phyloP scores from a whole-genome alignment of 2,113 vertebrate species.

The Protobothrops flavoviridis region DNA sequence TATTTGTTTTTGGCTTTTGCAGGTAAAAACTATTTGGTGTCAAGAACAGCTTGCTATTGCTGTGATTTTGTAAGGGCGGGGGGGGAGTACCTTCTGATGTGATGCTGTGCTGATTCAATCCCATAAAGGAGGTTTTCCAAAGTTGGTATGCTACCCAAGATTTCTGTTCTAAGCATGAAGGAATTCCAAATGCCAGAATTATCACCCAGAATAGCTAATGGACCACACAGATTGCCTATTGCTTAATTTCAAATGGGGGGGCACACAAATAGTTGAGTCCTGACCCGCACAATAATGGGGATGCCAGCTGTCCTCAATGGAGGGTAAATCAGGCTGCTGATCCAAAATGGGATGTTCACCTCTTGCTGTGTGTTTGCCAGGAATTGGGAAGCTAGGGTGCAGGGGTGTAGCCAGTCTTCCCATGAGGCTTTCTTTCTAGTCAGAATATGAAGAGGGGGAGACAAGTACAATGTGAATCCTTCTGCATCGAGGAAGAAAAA shows the following conservation, averaged over 20 bases:
- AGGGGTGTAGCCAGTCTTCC: not conserved
- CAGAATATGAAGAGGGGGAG: not conserved
- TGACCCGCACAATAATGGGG: not conserved
- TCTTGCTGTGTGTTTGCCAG: not conserved
- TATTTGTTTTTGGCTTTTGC: not conserved
- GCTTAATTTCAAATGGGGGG: not conserved
- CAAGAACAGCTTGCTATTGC: not conserved
- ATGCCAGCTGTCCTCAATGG: not conserved
- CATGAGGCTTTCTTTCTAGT: not conserved
- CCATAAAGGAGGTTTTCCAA: not conserved
- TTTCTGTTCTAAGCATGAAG: not conserved
- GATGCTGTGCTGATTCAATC: not conserved
- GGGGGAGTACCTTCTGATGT: not conserved
- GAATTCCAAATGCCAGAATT: not conserved
- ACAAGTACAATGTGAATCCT: not conserved
- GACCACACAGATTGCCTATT: not conserved
- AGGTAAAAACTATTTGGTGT: not conserved
- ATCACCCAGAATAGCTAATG: not conserved
- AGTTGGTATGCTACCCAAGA: not conserved
- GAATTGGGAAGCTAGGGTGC: not conserved
- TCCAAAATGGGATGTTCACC: not conserved
- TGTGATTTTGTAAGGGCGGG: not conserved
- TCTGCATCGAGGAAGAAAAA: not conserved
- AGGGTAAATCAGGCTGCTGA: not conserved
- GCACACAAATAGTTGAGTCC: not conserved